These are phyloP conservation scores for Leiothrix lutea DNA, from an alignment of 2,113 vertebrate species.

Conservation along the genomic window DNA sequence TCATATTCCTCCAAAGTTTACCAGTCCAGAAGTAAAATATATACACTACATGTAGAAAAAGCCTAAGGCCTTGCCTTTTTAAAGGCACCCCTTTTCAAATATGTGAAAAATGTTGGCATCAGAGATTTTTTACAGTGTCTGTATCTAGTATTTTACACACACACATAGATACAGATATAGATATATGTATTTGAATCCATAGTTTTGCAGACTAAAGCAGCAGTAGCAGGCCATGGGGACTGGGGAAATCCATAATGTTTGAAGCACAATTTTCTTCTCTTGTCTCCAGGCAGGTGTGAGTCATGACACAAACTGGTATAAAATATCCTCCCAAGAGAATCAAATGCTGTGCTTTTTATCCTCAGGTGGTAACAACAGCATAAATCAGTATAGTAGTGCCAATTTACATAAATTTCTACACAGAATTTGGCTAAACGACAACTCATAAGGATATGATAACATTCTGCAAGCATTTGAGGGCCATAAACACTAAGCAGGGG, in stretches of 20 bases:
- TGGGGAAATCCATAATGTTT: not conserved
- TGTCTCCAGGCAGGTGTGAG: not conserved
- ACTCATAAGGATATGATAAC: slow-evolving; percentile 28
- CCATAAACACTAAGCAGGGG: slow-evolving; percentile 19
- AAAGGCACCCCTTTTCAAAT: not conserved
- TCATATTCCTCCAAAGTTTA: not conserved
- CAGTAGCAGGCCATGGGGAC: not conserved
- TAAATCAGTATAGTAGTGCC: not conserved
- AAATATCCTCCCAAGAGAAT: not conserved
- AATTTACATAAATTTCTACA: slow-evolving; percentile 26
- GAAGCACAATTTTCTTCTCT: not conserved
- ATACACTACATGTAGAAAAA: not conserved
- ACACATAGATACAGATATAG: rapidly evolving
- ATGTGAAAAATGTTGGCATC: not conserved
- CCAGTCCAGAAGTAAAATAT: not conserved
- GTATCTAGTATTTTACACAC: not conserved
- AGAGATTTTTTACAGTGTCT: not conserved
- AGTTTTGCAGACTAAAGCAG: not conserved
- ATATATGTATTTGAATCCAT: not conserved
- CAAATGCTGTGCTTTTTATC: not conserved
- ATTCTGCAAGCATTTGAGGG: slow-evolving; percentile 34
- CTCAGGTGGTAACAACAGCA: not conserved
- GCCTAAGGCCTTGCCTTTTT: not conserved
- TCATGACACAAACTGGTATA: not conserved
- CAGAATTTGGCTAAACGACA: not conserved